Base-by-base conservation (phyloP, 2,113 vertebrate genomes). In the Hemichromis elongatus region DNA sequence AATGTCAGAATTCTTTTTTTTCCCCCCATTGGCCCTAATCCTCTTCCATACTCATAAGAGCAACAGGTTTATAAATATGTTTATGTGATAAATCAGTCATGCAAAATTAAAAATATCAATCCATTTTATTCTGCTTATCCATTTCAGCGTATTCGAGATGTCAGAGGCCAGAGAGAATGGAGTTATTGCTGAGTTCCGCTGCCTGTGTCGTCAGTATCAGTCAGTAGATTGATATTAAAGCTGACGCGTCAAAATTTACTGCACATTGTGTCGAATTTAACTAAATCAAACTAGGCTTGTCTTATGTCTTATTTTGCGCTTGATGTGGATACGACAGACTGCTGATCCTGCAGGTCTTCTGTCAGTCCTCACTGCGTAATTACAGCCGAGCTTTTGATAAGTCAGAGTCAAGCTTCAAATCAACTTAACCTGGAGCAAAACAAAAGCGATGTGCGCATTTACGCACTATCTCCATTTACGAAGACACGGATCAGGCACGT, bases 401-500 rank as follows among this genome's bases (percentile, higher is more conserved):
- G 9, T 18, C 16, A 24, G 63, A 68, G 63, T 13, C n/a, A 42
- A 42, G 24, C 12, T 0, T 1, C 0, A 68, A 68, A 14, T 0
- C 10, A 66, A 5, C n/a, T 68, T 68, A 68, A 16, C n/a, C 35
- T 42, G 12, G 0, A 68, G 63, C 63, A n/a, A n/a, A 0, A 63
- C 59, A 35, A 63, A 63, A 37, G n/a, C 37, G 14, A 16, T 4
- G 37, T 70, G 37, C 42, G 37, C 37, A 16, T 18, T 70, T 70
- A 10, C 3, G 0, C 40, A 26, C 37, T 10, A 26, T 10, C 0
- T 26, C 9, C 35, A 45, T 45, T 13, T 5, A 5, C 40, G 4
- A 9, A 40, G 0, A 11, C 1, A 42, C 4, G 0, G n/a, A 42
- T 45, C 66, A 3, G 24, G 26, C 1, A 30, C 2, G 0, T 2